phyloP scores from a whole-genome alignment of 1,140 invertebrate genomes.

The Ostrea denselamellosa region DNA sequence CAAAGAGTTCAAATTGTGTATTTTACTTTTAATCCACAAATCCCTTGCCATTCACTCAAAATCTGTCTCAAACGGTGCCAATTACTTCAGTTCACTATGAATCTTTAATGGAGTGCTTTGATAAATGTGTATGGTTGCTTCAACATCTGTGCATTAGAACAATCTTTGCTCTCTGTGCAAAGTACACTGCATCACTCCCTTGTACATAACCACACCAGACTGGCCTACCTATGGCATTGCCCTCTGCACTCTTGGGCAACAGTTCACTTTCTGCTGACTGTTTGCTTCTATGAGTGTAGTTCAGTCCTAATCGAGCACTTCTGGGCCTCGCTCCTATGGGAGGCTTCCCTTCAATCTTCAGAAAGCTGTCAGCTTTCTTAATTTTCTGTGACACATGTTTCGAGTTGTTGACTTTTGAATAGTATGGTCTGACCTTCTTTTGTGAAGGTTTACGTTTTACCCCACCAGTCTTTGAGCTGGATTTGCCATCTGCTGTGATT shows the following conservation, averaged over 20 bases:
- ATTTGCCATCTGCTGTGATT: background rate
- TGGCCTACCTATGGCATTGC: background rate
- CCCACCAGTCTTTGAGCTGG: background rate
- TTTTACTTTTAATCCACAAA: background rate
- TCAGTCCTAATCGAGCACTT: background rate
- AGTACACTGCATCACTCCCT: background rate
- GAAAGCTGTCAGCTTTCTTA: conserved; percentile 24
- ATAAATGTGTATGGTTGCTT: background rate
- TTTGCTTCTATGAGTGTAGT: background rate
- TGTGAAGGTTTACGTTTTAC: conserved; percentile 1
- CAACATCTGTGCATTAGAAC: background rate
- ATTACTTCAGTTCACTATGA: background rate
- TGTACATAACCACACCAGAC: background rate
- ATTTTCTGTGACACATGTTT: conserved; percentile 21
- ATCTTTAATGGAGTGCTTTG: conserved; percentile 21
- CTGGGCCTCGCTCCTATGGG: conserved; percentile 32
- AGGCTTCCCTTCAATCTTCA: conserved; percentile 37
- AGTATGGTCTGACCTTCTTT: conserved; percentile 24
- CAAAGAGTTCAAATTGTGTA: background rate
- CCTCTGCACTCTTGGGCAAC: background rate
- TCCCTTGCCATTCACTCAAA: background rate
- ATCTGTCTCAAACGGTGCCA: background rate
- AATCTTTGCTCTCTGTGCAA: background rate
- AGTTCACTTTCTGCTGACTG: background rate
- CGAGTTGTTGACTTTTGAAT: conserved; percentile 12